Evolutionary conservation across 2,888 invertebrate genomes (phyloP).

Genomic region (Melolontha melolontha): DNA sequence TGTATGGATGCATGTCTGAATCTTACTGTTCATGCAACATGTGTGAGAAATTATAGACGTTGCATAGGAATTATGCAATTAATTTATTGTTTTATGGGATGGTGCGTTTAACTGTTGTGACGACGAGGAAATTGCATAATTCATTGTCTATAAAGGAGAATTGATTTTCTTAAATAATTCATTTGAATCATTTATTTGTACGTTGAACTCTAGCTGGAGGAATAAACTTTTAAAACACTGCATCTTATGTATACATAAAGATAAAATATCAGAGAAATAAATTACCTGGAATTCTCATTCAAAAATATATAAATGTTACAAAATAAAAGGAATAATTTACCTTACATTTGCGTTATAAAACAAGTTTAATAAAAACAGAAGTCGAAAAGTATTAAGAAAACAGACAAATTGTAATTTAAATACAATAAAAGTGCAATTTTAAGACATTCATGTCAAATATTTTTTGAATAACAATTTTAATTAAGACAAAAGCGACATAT

Average conservation of each 20-base stretch:
- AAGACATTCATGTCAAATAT: no score
- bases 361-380: no score
- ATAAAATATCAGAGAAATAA: no score
- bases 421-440: no score
- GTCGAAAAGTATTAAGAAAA: no score
- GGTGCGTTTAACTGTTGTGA: slow-evolving; percentile 3
- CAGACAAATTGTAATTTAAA: no score
- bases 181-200: slow-evolving; percentile 8
- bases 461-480: neutral
- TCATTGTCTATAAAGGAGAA: neutral
- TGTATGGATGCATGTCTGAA: no score
- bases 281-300: no score
- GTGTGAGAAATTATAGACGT: slow-evolving; percentile 1
- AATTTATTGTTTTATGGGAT: slow-evolving; percentile 33
- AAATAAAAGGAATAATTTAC: no score
- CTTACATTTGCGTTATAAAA: no score
- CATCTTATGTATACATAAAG: neutral
- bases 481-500: slow-evolving; percentile 10
- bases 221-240: neutral
- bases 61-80: slow-evolving; percentile 11
- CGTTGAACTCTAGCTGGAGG: neutral
- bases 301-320: no score
- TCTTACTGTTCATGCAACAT: neutral
- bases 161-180: slow-evolving; percentile 13
- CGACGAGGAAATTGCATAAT: slow-evolving; percentile 25